Evolutionary conservation across 2,113 vertebrate genomes (phyloP).

Genomic region (Chlamydotis undulata): DNA sequence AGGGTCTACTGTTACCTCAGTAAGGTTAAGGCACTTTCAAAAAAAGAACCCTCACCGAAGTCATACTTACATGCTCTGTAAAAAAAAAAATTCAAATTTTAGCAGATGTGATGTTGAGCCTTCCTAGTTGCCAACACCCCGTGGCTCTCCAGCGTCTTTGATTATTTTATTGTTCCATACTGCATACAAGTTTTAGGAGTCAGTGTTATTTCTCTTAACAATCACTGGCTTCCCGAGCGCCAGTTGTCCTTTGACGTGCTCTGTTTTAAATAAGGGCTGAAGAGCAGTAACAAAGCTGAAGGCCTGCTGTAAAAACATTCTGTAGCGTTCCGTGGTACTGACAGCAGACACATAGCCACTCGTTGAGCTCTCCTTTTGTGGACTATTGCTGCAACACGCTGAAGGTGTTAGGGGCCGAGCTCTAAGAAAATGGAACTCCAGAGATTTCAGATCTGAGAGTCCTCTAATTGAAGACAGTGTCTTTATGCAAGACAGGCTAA

Average conservation of each 20-base stretch:
- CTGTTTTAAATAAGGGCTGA: background rate
- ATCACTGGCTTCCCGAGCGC: background rate
- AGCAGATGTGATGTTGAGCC: background rate
- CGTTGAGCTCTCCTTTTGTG: background rate
- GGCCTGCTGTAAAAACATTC: background rate
- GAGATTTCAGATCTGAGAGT: background rate
- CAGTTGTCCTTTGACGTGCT: background rate
- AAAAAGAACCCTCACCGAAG: background rate
- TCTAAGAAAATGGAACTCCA: background rate
- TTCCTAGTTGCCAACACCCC: background rate
- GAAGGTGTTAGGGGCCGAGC: background rate
- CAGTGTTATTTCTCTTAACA: background rate
- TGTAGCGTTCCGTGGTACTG: background rate
- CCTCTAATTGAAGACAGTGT: background rate
- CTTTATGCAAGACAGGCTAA: background rate
- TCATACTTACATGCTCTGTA: background rate
- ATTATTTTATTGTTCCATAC: conserved; percentile 4
- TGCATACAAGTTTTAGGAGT: background rate
- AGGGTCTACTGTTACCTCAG: background rate
- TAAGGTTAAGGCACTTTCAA: background rate
- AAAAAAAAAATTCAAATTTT: background rate
- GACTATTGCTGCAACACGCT: background rate
- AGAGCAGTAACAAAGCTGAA: background rate
- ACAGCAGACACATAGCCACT: background rate
- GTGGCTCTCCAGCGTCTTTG: background rate